A percentile compares a stretch with the other conserved stretches of the same genome.
phyloP scores from a whole-genome alignment of 1,140 invertebrate genomes.

The Philotrypesis tridentata region DNA sequence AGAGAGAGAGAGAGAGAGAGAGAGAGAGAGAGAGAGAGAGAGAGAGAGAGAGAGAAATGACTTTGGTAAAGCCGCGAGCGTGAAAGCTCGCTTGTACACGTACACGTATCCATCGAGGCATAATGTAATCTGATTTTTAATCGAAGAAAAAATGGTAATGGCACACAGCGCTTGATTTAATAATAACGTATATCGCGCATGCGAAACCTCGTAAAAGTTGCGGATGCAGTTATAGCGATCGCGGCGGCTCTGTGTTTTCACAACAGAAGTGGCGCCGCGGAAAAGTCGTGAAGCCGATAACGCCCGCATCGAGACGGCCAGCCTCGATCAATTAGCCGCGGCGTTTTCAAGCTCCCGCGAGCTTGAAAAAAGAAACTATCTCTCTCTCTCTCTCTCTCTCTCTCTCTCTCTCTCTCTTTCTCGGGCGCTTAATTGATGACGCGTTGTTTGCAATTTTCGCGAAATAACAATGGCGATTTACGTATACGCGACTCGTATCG shows the following conservation, averaged over 20 bases:
- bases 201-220: neutral
- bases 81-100: no score
- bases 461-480: slow-evolving; percentile 61
- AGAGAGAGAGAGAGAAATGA: neutral
- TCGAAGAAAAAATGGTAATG: neutral
- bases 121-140: neutral
- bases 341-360: neutral
- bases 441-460: slow-evolving; percentile 57
- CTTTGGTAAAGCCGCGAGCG: neutral
- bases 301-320: no score
- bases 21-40: no score
- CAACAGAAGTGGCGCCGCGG: neutral
- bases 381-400: no score
- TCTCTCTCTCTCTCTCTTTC: no score
- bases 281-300: neutral
- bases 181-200: neutral
- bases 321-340: neutral
- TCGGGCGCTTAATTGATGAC: slow-evolving; percentile 31
- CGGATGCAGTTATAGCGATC: neutral
- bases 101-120: neutral
- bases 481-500: slow-evolving; percentile 48
- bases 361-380: no score
- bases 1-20: no score
- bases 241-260: neutral
- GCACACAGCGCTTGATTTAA: neutral